Conservation (phyloP, 2,113 vertebrate species). For the Xiphias gladius region DNA sequence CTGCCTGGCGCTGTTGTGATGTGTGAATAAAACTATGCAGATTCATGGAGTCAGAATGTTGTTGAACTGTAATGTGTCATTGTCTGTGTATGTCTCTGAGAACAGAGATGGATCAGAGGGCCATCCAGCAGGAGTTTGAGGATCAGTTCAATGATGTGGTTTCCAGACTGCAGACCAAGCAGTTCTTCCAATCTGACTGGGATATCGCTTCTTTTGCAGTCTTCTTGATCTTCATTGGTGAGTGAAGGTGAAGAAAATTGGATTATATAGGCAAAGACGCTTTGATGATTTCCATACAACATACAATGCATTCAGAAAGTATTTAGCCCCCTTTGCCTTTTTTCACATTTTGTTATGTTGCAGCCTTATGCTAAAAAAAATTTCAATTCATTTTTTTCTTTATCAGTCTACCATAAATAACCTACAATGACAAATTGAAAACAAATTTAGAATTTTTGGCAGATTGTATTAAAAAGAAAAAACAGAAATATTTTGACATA, state of each 20-base stretch:
- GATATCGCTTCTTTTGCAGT: slow-evolving; percentile 86
- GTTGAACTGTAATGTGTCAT: neutral
- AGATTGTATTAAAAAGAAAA: too few relatives aligned
- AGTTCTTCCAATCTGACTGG: slow-evolving; percentile 89
- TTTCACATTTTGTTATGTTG: too few relatives aligned
- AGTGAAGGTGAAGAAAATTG: slow-evolving; percentile 37
- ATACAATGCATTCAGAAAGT: too few relatives aligned
- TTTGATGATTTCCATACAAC: neutral
- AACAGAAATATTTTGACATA: too few relatives aligned
- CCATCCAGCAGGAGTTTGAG: slow-evolving; percentile 70
- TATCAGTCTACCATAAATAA: too few relatives aligned
- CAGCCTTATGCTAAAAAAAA: too few relatives aligned
- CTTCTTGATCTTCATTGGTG: slow-evolving; percentile 88
- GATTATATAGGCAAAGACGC: neutral
- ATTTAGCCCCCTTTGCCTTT: too few relatives aligned
- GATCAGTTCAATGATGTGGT: slow-evolving; percentile 83
- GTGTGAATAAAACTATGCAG: neutral
- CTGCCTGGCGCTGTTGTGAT: too few relatives aligned
- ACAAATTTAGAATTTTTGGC: too few relatives aligned
- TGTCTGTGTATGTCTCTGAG: neutral
- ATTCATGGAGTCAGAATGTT: too few relatives aligned
- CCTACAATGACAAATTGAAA: too few relatives aligned
- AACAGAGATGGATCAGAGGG: slow-evolving; percentile 63
- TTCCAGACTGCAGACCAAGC: slow-evolving; percentile 79
- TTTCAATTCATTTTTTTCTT: too few relatives aligned